Percentiles rank a stretch among this genome's conserved stretches.
Evolutionary conservation across 2,113 vertebrate genomes (phyloP).

Genomic region (Cariama cristata): DNA sequence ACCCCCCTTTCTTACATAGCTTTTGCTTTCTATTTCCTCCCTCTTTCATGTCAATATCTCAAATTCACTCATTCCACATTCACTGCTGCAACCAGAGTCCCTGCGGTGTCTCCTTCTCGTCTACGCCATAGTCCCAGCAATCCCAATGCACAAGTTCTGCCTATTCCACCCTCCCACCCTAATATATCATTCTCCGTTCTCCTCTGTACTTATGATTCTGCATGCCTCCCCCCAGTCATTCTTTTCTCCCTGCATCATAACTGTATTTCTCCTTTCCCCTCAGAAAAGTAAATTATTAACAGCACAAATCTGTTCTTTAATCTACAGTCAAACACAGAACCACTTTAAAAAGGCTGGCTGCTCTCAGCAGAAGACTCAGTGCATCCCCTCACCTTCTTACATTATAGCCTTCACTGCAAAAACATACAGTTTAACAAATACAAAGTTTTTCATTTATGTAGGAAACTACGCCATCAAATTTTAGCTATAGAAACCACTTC

Average conservation of each 20-base stretch:
- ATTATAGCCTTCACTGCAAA: neutral
- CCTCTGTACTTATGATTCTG: neutral
- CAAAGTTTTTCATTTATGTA: neutral
- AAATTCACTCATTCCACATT: neutral
- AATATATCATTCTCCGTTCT: neutral
- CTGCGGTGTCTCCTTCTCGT: neutral
- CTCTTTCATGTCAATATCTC: neutral
- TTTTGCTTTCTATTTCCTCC: neutral
- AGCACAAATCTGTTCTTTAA: slow-evolving; percentile 29
- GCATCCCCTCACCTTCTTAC: neutral
- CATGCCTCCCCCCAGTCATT: neutral
- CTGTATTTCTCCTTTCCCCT: neutral
- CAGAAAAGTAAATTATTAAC: slow-evolving; percentile 28
- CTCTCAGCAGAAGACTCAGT: neutral
- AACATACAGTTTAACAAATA: neutral
- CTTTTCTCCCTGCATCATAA: neutral
- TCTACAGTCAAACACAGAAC: neutral
- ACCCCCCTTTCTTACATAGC: neutral
- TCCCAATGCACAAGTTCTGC: neutral
- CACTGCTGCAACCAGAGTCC: neutral
- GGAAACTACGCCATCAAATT: neutral
- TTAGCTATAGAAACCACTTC: neutral
- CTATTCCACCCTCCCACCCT: neutral
- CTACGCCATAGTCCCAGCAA: neutral
- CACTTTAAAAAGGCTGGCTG: neutral